A percentile compares a stretch with the other conserved stretches of the same genome.
These are phyloP conservation scores for Alauda arvensis DNA, from an alignment of 2,797 vertebrate genomes.

Conservation along the genomic window DNA sequence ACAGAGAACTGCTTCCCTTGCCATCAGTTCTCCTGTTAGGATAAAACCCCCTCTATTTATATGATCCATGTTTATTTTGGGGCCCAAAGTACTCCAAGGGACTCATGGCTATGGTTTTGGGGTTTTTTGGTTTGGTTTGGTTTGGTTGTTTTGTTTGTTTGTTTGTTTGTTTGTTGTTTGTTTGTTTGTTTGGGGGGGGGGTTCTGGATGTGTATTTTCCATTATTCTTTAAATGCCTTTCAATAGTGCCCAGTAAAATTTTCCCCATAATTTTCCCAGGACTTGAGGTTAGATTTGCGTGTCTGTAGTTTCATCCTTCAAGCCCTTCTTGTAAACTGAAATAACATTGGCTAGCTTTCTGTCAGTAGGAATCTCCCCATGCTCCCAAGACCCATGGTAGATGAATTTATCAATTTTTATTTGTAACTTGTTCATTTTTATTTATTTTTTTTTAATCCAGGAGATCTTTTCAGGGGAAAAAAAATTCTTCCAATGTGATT, in stretches of 20 bases:
- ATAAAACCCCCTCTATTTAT: background rate
- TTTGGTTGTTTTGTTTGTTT: no score
- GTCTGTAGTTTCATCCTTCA: background rate
- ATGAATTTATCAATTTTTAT: background rate
- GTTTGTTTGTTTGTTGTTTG: rapidly evolving
- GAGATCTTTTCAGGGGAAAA: background rate
- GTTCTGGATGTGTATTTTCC: background rate
- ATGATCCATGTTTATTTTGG: background rate
- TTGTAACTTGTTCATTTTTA: background rate
- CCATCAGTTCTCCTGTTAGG: background rate
- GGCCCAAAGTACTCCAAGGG: background rate
- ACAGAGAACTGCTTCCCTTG: background rate
- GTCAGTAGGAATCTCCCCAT: background rate
- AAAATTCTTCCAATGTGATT: background rate
- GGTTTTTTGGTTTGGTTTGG: no score
- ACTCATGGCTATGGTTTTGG: background rate
- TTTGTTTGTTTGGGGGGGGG: no score
- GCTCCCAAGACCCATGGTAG: background rate
- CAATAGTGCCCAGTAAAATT: background rate
- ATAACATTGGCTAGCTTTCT: background rate
- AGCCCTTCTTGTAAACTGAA: background rate
- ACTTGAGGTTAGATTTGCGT: background rate
- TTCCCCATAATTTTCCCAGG: background rate
- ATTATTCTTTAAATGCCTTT: background rate
- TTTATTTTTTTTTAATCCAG: background rate